Evolutionary conservation across 2,888 invertebrate species (phyloP), one percentile per base, ranked within the genome.

Genomic region (Cryptus viduatorius): DNA sequence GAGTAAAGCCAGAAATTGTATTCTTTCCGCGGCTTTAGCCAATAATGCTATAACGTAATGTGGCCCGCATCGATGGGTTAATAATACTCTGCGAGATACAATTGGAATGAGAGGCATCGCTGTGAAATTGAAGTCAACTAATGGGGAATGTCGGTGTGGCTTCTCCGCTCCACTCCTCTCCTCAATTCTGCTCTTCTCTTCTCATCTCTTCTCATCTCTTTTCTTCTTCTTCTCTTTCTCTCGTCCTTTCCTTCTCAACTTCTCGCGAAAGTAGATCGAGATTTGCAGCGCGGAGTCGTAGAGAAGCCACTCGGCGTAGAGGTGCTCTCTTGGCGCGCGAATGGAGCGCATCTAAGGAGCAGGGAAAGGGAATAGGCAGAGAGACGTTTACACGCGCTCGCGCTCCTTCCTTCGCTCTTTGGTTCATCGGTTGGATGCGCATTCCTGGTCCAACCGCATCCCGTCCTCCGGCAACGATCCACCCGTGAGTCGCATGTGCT

Each of bases 401-500:
- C 56, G 42, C 59, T 84, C 68, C 67, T 75, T 53, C 44, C 29
- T 73, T 19, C 78, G 77, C 24, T 24, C 24, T 24, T 24, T 24
- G 24, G 24, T 24, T 24, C 64, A 12, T 73, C 24, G 61, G 73
- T 79, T 86, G 82, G 82, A 86, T 84, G 84, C 82, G 86, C 86
- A 89, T 89, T 89, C 89, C 88, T 88, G 88, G 85, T 85, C 85
- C 88, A 88, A 89, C 89, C 88, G 85, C 84, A 85, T 89, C 87
- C 86, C 88, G 84, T 88, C 88, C 82, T 87, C 84, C 83, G 86
- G 87, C 84, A 87, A 86, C 82, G 78, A 71, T 89, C 87, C 86
- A 85, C 86, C 83, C 65, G 67, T 68, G 56, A 68, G 56, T 68
- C 71, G 72, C 72, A 78, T 64, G 76, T 67, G 82, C 84, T 84